Evolutionary conservation across 2,113 vertebrate genomes (phyloP).

Genomic region (Montifringilla adamsi): DNA sequence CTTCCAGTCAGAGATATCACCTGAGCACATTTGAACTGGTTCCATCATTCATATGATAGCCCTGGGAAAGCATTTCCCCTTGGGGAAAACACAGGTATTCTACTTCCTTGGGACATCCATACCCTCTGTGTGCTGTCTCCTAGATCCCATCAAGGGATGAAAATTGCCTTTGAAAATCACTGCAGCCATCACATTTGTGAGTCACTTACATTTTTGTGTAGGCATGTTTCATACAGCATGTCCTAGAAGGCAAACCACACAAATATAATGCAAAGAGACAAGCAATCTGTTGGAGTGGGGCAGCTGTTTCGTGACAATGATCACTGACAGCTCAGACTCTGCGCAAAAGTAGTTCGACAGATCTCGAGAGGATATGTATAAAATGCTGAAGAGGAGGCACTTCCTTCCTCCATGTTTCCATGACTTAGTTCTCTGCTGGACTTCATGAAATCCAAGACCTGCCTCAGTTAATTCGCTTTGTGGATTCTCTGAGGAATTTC

Average conservation of each 20-base stretch:
- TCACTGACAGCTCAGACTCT: not conserved
- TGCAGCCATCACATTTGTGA: not conserved
- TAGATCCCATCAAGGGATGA: not conserved
- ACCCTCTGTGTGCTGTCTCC: not conserved
- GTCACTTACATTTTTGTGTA: not conserved
- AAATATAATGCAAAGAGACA: conserved; percentile 43
- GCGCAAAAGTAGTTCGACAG: not conserved
- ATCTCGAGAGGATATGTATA: not conserved
- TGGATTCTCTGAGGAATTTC: not conserved
- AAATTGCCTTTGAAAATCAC: not conserved
- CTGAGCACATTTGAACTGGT: not conserved
- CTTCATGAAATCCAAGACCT: not conserved
- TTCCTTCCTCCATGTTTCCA: not conserved
- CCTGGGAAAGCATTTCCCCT: not conserved
- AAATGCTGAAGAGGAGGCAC: not conserved
- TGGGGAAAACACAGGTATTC: not conserved
- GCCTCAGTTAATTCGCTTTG: not conserved
- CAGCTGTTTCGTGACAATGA: not conserved
- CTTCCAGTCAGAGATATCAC: not conserved
- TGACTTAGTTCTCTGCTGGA: not conserved
- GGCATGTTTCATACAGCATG: not conserved
- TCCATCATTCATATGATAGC: not conserved
- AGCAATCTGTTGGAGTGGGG: conserved; percentile 1
- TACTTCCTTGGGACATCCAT: not conserved
- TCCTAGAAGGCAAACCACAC: conserved; percentile 40